Evolutionary conservation across 2,888 invertebrate species (phyloP).

Genomic region (Tholera decimalis): DNA sequence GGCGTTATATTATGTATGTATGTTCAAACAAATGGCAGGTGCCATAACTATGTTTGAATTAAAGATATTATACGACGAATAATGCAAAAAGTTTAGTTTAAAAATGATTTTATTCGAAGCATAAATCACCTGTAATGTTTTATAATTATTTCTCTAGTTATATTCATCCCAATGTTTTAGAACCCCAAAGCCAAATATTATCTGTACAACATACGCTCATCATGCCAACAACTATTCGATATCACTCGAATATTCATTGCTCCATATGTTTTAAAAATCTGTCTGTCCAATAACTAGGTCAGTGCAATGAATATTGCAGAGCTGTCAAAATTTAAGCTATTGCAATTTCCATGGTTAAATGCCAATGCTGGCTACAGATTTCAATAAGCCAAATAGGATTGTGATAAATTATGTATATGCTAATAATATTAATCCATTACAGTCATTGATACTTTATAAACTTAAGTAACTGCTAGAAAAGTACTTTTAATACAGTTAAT

Average conservation of each 20-base stretch:
- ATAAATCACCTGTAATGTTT: too few species aligned
- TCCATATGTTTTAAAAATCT: slow-evolving; percentile 5
- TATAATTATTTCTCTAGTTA: too few species aligned
- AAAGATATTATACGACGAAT: too few species aligned
- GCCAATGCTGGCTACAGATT: slow-evolving; percentile 10
- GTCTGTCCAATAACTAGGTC: slow-evolving; percentile 23
- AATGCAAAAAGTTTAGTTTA: too few species aligned
- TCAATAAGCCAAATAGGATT: slow-evolving; percentile 1
- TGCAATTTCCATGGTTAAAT: slow-evolving; percentile 34
- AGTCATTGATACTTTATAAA: neutral
- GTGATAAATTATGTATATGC: neutral
- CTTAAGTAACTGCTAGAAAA: neutral
- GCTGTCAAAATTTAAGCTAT: slow-evolving; percentile 34
- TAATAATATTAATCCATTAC: neutral
- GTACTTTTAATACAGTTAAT: neutral
- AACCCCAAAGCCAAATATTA: neutral
- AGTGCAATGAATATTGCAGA: slow-evolving; percentile 38
- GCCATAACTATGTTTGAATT: too few species aligned
- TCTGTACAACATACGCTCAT: neutral
- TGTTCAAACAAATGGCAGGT: too few species aligned
- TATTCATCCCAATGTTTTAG: neutral
- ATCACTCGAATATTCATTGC: neutral
- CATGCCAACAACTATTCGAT: neutral
- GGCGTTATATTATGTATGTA: too few species aligned
- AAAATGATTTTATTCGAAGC: too few species aligned